Base-by-base conservation (phyloP, 2,113 vertebrate genomes). In the Triplophysa dalaica region DNA sequence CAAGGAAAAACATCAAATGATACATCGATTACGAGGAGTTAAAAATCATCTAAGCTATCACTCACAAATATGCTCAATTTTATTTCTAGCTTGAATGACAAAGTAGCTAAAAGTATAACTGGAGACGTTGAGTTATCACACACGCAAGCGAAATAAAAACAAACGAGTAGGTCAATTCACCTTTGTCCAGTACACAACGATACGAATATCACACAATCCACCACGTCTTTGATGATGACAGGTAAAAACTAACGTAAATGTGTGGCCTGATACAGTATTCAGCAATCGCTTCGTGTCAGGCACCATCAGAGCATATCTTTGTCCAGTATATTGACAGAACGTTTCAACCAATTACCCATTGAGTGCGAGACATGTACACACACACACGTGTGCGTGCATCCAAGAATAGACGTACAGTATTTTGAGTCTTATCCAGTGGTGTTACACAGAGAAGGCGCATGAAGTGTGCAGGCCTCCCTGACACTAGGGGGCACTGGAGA, bases 121-220 rank as follows among this genome's bases (percentile, higher is more conserved):
- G 38, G 14, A 75, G 60, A 63, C 73, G 87, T 88, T 77, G 83
- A 89, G 86, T 86, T 86, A 85, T 88, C 88, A 80, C 84, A 13
- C 76, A 77, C 61, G 68, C 58, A 80, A 14, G 63, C 61, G 16
- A 70, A 84, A 48, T 62, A 75, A 78, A 78, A 84, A 69, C 83
- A 80, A 75, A 89, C 88, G 86, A 89, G 88, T 89, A 88, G 91
- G 90, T 89, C 89, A 92, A 92, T 86, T 89, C 91, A 93, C 92
- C 92, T 90, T 93, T 92, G 91, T 94, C 92, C 90, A 93, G 92
- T 91, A 92, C 82, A 90, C 89, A 91, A 90, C 68, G 83, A 64
- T 70, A 81, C 87, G 79, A 86, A 82, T 87, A 70, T 88, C 86
- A 75, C 64, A 62, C 79, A 86, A 78, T 89, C 88, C 88, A 89